These are phyloP conservation scores for Protonibea diacanthus DNA, from an alignment of 2,797 vertebrate species.

Conservation along the genomic window DNA sequence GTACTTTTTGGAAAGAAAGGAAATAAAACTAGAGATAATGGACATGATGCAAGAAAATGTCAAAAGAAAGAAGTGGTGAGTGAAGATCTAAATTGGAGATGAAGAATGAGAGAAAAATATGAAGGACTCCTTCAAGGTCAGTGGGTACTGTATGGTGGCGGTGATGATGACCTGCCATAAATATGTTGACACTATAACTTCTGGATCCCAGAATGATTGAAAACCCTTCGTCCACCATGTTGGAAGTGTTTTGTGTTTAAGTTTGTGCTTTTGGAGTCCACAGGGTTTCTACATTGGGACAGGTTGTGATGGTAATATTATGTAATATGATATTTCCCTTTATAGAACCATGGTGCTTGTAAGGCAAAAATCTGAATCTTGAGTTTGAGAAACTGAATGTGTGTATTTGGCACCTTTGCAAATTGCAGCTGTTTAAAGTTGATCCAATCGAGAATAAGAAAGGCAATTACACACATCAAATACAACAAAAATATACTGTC, in stretches of 20 bases:
- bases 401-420: constrained; percentile 76
- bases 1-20: constrained; percentile 59
- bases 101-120: constrained; percentile 24
- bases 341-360: constrained; percentile 72
- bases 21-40: constrained; percentile 25
- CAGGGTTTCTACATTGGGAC: constrained; percentile 74
- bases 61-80: background rate
- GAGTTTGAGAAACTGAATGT: constrained; percentile 62
- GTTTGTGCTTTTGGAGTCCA: constrained; percentile 84
- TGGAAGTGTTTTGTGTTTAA: constrained; percentile 81
- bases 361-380: constrained; percentile 79
- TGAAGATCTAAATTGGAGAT: constrained; percentile 21
- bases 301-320: constrained; percentile 56
- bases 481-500: constrained; percentile 69
- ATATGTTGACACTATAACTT: constrained; percentile 55
- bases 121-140: constrained; percentile 30
- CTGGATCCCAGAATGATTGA: constrained; percentile 72
- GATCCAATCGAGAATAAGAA: constrained; percentile 73
- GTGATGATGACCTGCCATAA: constrained; percentile 47
- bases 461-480: constrained; percentile 70
- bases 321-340: constrained; percentile 70
- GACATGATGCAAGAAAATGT: constrained; percentile 10
- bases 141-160: constrained; percentile 24
- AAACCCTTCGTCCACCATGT: constrained; percentile 80
- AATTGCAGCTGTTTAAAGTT: constrained; percentile 67